Conservation (phyloP, 2,888 invertebrate genomes). For the Rhaphigaster nebulosa region DNA sequence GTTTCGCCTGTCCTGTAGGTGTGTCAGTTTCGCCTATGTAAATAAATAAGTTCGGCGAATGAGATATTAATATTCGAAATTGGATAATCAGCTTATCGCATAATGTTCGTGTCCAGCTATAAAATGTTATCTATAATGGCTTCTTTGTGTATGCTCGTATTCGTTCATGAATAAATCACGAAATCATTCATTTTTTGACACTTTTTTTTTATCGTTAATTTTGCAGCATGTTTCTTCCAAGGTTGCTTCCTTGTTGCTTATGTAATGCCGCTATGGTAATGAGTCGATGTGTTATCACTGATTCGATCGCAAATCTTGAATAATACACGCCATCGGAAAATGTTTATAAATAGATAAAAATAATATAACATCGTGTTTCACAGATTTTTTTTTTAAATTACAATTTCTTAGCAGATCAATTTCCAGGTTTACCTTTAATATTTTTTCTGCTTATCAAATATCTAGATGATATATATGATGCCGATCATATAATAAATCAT, state of each 20-base stretch:
- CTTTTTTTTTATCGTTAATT: not conserved
- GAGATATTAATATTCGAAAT: conserved; percentile 13
- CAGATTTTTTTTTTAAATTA: no score
- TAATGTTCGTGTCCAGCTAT: not conserved
- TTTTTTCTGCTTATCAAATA: no score
- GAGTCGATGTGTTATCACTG: not conserved
- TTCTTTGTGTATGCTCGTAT: not conserved
- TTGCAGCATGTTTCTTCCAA: not conserved
- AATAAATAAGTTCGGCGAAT: not conserved
- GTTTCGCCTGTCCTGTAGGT: not conserved
- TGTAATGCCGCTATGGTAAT: conserved; percentile 10
- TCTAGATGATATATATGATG: no score
- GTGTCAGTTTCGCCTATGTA: not conserved
- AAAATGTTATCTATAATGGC: not conserved
- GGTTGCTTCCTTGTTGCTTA: not conserved
- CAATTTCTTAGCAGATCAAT: no score
- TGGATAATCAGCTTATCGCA: conserved; percentile 11
- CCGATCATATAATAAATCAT: no score
- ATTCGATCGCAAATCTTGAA: not conserved
- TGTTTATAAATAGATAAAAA: not conserved
- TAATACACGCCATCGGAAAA: not conserved
- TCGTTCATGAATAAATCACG: conserved; percentile 11
- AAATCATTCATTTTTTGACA: conserved; percentile 6
- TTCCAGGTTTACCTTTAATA: no score
- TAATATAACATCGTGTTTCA: not conserved